These are phyloP conservation scores for Piezodorus guildinii DNA, from an alignment of 1,140 invertebrate genomes.

Conservation along the genomic window DNA sequence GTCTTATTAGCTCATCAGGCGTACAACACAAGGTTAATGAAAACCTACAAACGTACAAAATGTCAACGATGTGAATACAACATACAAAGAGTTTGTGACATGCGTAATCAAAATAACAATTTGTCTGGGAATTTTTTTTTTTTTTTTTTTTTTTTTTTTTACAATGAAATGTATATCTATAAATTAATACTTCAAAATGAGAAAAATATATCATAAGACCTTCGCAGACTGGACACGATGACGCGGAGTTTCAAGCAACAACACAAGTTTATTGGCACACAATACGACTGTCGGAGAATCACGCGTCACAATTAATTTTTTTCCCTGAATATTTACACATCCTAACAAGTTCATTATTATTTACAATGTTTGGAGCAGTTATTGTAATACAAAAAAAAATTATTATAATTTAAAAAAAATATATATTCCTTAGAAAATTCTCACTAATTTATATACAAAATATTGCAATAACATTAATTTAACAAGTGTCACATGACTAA, in stretches of 20 bases:
- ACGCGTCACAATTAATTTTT: no score
- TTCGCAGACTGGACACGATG: neutral
- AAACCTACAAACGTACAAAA: neutral
- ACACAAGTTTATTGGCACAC: conserved; percentile 10
- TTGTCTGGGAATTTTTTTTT: neutral
- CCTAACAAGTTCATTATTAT: no score
- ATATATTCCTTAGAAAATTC: neutral
- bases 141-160: no score
- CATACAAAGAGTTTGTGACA: neutral
- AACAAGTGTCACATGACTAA: neutral
- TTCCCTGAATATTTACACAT: no score
- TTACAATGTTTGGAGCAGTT: no score
- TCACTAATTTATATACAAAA: conserved; percentile 9
- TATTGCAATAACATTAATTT: conserved; percentile 12
- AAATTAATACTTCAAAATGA: conserved; percentile 4
- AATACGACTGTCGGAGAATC: neutral
- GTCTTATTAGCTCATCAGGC: conserved; percentile 6
- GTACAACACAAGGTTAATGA: neutral
- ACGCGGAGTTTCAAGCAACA: neutral
- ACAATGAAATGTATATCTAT: neutral
- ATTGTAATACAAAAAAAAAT: no score
- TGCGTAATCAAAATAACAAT: neutral
- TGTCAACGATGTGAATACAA: neutral
- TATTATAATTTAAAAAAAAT: no score
- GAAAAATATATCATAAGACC: neutral